A percentile compares a stretch with the other conserved stretches of the same genome.
phyloP scores from a whole-genome alignment of 2,113 vertebrate genomes.

The Coryphaenoides rupestris region DNA sequence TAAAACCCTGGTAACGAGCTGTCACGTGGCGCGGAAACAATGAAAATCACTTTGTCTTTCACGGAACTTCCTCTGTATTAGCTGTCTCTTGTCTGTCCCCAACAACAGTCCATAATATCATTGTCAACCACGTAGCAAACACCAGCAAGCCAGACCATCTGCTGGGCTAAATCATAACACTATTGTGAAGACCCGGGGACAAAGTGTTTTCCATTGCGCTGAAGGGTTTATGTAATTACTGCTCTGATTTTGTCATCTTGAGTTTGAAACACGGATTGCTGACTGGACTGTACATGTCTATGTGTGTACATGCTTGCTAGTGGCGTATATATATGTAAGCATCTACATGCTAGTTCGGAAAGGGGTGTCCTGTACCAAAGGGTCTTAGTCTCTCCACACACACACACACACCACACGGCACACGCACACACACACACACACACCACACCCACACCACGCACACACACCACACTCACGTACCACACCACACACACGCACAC shows the following conservation, averaged over 20 bases:
- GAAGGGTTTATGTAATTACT: slow-evolving; percentile 31
- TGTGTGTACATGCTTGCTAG: no score
- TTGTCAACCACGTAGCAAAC: slow-evolving; percentile 47
- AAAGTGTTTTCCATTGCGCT: slow-evolving; percentile 12
- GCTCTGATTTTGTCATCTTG: slow-evolving; percentile 11
- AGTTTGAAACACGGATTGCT: slow-evolving; percentile 26
- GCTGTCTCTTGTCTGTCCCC: slow-evolving; percentile 11
- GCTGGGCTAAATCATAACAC: slow-evolving; percentile 48
- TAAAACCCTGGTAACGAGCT: background rate
- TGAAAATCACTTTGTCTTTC: slow-evolving; percentile 7
- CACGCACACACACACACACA: no score
- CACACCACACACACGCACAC: background rate
- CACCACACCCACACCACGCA: no score
- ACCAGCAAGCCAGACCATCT: slow-evolving; percentile 28
- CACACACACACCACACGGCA: no score
- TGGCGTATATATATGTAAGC: background rate
- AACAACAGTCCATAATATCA: slow-evolving; percentile 60
- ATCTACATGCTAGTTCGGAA: no score
- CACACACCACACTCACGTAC: no score
- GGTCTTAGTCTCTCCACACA: no score
- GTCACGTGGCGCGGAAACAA: background rate
- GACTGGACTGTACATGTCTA: background rate
- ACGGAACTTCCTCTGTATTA: background rate
- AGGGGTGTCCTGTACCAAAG: no score
- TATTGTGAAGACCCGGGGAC: slow-evolving; percentile 44